Conservation (phyloP, 2,888 invertebrate genomes). For the Micoletzkya japonica region DNA sequence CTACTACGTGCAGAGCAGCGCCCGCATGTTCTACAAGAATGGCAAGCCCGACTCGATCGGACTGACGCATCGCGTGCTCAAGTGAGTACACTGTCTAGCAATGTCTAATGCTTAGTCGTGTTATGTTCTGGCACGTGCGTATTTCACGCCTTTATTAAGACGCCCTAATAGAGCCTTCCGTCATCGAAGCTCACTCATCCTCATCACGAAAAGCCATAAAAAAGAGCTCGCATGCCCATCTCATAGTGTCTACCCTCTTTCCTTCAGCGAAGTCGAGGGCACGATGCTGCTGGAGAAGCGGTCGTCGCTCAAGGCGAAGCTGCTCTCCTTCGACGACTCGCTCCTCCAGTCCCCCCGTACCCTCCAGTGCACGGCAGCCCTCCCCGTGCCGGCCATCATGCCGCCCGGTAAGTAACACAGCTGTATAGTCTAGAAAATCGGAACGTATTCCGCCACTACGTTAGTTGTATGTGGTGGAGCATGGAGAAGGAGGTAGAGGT, state of each 20-base stretch:
- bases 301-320: slow-evolving; percentile 69
- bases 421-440: too few relatives aligned
- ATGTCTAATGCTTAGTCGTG: too few relatives aligned
- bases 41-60: slow-evolving; percentile 99
- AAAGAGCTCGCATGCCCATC: neutral
- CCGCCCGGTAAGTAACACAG: too few relatives aligned
- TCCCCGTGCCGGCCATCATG: slow-evolving; percentile 22
- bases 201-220: neutral
- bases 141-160: too few relatives aligned
- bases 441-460: too few relatives aligned
- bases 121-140: too few relatives aligned
- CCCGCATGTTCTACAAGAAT: slow-evolving; percentile 95
- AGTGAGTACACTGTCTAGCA: slow-evolving; percentile 79
- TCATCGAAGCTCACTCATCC: too few relatives aligned
- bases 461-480: neutral
- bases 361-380: slow-evolving; percentile 27
- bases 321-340: slow-evolving; percentile 62
- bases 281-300: slow-evolving; percentile 93
- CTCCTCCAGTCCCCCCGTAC: slow-evolving; percentile 58
- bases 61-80: slow-evolving; percentile 94
- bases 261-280: slow-evolving; percentile 93
- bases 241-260: too few relatives aligned
- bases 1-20: slow-evolving; percentile 97
- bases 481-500: neutral
- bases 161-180: too few relatives aligned